Percentiles rank a stretch among this genome's conserved stretches.
These are phyloP conservation scores for Limnodromus scolopaceus DNA, from an alignment of 2,797 vertebrate species.

Conservation along the genomic window DNA sequence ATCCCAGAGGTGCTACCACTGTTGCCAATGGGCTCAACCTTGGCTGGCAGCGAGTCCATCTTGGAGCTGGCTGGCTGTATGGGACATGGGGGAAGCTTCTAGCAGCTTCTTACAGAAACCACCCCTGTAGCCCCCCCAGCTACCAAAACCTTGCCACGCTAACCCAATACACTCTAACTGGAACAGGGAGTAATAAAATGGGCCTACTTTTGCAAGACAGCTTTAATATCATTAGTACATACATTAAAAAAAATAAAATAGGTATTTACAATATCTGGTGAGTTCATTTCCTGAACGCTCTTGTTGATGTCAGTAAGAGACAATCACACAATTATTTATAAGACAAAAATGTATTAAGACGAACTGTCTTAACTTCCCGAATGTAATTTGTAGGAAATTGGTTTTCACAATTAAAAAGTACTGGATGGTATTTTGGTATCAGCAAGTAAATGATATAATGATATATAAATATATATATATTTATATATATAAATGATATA, in stretches of 20 bases:
- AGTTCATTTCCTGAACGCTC: background rate
- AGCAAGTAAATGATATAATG: background rate
- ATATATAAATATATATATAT: too few species aligned
- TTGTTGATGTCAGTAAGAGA: background rate
- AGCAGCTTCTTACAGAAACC: background rate
- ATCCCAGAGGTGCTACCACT: background rate
- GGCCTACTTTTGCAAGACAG: background rate
- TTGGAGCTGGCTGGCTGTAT: background rate
- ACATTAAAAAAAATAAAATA: background rate
- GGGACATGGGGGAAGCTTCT: background rate
- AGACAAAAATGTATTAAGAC: background rate
- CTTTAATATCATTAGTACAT: background rate
- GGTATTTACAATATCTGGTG: background rate
- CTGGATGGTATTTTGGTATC: background rate
- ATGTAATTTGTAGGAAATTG: background rate
- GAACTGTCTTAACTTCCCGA: background rate
- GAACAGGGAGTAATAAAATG: background rate
- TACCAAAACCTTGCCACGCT: background rate
- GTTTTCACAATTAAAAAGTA: background rate
- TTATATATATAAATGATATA: background rate
- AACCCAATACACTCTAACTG: background rate
- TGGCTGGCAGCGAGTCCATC: background rate
- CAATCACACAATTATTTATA: background rate
- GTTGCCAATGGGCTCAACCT: background rate
- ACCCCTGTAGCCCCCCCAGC: background rate